Conservation (phyloP, 2,888 invertebrate species). For the Sceliomorpha sp. region DNA sequence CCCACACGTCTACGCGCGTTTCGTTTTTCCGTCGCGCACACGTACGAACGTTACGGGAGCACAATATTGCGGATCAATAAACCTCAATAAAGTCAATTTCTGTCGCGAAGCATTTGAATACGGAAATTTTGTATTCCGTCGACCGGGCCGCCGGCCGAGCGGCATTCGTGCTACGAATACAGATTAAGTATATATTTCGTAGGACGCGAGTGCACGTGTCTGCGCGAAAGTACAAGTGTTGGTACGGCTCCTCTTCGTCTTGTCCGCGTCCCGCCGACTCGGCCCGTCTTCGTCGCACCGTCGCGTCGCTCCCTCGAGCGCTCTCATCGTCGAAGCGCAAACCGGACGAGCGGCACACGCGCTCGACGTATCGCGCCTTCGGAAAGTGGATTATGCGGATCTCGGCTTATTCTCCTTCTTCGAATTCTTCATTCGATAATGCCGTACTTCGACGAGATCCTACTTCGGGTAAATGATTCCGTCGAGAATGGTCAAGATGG, state of each 20-base stretch:
- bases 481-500: too few species aligned
- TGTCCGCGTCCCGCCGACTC: neutral
- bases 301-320: neutral
- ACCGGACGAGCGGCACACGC: too few species aligned
- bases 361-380: neutral
- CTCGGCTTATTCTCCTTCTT: constrained; percentile 42
- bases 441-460: neutral
- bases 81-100: constrained; percentile 81
- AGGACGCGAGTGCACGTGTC: constrained; percentile 48
- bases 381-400: constrained; percentile 42
- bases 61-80: constrained; percentile 80
- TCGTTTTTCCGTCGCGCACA: constrained; percentile 3
- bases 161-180: constrained; percentile 76
- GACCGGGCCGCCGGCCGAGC: constrained; percentile 71
- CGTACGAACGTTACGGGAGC: constrained; percentile 57
- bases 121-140: constrained; percentile 78
- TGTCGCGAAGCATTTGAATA: constrained; percentile 79
- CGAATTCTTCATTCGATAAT: constrained; percentile 2
- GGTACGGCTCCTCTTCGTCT: neutral
- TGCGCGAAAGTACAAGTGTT: constrained; percentile 37
- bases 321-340: too few species aligned
- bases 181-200: constrained; percentile 76
- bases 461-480: constrained; percentile 2
- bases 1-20: constrained; percentile 1
- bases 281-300: too few species aligned